Conservation (phyloP, 2,113 vertebrate species). For the Pheucticus melanocephalus region DNA sequence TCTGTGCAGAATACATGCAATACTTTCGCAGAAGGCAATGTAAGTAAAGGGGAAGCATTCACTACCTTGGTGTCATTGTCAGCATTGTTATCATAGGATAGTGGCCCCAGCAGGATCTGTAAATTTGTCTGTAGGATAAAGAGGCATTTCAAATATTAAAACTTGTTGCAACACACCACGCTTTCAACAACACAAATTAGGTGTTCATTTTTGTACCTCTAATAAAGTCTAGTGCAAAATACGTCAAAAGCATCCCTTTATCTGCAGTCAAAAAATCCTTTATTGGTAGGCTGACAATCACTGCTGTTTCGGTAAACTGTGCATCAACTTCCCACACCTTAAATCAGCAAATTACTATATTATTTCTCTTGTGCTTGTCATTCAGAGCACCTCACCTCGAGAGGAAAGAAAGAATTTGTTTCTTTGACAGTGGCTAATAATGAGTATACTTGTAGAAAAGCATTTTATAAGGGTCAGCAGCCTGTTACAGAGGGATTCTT, state of each 20-base stretch:
- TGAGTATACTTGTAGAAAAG: not conserved
- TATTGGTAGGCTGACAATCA: not conserved
- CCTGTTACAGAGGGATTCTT: not conserved
- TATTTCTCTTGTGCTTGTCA: slow-evolving; percentile 11
- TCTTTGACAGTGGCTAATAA: slow-evolving; percentile 15
- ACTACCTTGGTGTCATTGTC: not conserved
- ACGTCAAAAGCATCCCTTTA: not conserved
- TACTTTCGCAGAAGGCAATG: not conserved
- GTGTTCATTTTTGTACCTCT: not conserved
- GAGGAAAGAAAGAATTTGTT: not conserved
- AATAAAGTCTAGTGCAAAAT: not conserved
- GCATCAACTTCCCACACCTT: slow-evolving; percentile 25
- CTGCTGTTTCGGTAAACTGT: not conserved
- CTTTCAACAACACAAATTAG: not conserved
- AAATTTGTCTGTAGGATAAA: not conserved
- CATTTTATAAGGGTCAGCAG: not conserved
- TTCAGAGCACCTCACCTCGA: not conserved
- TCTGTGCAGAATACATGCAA: not conserved
- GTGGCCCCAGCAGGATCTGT: not conserved
- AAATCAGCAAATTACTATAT: slow-evolving; percentile 33
- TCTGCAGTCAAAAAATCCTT: not conserved
- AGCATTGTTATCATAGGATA: not conserved
- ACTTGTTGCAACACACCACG: not conserved
- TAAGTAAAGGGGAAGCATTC: not conserved
- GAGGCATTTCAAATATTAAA: not conserved